These are phyloP conservation scores for Drosophila subquinaria DNA, from an alignment of 2,888 invertebrate species.

Conservation along the genomic window DNA sequence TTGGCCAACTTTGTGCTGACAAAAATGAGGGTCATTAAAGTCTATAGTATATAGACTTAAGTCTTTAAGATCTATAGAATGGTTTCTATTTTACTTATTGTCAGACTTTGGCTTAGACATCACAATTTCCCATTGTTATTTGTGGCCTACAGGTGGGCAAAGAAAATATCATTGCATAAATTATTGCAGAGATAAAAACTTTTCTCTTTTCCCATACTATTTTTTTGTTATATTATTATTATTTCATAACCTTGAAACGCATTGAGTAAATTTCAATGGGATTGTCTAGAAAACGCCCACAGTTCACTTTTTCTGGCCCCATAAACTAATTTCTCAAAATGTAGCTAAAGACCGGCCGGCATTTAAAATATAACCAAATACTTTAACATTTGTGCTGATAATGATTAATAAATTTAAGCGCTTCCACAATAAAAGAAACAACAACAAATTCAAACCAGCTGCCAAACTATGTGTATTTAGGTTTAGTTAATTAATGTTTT, in stretches of 20 bases:
- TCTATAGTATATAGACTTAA: conserved; percentile 43
- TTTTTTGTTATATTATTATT: conserved; percentile 11
- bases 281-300: conserved; percentile 46
- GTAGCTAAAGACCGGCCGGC: conserved; percentile 57
- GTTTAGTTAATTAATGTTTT: conserved; percentile 45
- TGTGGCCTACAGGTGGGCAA: conserved; percentile 55
- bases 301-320: conserved; percentile 42
- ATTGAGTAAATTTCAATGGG: conserved; percentile 44
- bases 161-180: conserved; percentile 27
- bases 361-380: conserved; percentile 45
- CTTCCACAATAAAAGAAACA: conserved; percentile 37
- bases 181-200: conserved; percentile 8
- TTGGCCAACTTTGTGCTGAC: conserved; percentile 36
- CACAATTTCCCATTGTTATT: conserved; percentile 50
- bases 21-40: conserved; percentile 74
- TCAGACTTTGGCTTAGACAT: conserved; percentile 49
- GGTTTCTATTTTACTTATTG: conserved; percentile 34
- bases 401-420: conserved; percentile 62
- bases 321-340: conserved; percentile 54
- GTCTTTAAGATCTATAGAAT: conserved; percentile 44
- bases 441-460: conserved; percentile 32
- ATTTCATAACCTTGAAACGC: conserved; percentile 52
- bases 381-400: conserved; percentile 48
- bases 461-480: conserved; percentile 22
- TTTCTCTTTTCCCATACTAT: conserved; percentile 20